Conservation (phyloP, 2,888 invertebrate species). For the Sminthurides aquaticus region DNA sequence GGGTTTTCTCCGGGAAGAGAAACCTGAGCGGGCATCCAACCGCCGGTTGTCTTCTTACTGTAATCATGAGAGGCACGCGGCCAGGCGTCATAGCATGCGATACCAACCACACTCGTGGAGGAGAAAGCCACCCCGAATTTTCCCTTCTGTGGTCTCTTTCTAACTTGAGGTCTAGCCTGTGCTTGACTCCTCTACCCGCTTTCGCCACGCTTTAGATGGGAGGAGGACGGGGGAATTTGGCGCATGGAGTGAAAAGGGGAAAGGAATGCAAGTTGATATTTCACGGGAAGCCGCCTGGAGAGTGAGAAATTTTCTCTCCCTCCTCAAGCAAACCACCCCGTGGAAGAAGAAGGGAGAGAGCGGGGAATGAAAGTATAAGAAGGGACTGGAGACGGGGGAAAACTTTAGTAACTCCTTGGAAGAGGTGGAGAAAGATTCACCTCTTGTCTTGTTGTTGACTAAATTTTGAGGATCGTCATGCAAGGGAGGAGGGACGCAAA, state of each 20-base stretch:
- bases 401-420: constrained; percentile 3
- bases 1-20: too few relatives aligned
- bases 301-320: too few relatives aligned
- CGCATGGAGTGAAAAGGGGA: constrained; percentile 15
- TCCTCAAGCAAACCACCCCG: neutral
- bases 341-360: neutral
- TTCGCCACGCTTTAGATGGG: neutral
- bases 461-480: too few relatives aligned
- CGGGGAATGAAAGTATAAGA: constrained; percentile 8
- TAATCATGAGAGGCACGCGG: neutral
- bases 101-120: too few relatives aligned
- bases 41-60: neutral
- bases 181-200: neutral
- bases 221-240: constrained; percentile 10
- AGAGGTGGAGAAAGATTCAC: neutral
- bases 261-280: neutral
- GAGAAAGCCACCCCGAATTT: neutral
- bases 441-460: too few relatives aligned
- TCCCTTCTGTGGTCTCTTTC: neutral
- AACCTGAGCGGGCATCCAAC: neutral
- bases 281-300: too few relatives aligned
- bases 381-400: neutral
- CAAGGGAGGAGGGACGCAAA: too few relatives aligned
- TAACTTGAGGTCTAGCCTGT: neutral
- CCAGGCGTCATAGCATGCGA: too few relatives aligned